These are phyloP conservation scores for Nematostella vectensis DNA, from an alignment of 92 coral and sea anemone genomes.

Conservation along the genomic window DNA sequence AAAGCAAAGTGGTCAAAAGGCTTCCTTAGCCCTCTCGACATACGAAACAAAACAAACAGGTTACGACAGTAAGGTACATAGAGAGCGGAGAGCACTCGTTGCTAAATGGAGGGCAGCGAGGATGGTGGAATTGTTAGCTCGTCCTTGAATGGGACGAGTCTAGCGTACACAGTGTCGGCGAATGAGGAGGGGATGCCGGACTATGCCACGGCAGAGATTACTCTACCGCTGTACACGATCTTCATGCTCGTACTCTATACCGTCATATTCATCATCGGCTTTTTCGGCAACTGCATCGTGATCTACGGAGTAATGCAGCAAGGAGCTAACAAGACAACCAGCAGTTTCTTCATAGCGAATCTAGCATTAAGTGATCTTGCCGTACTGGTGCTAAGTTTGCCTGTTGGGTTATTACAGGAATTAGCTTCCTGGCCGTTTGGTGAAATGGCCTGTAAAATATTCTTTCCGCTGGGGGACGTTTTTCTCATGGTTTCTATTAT, in stretches of 20 bases:
- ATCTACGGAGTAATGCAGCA: conserved; percentile 93
- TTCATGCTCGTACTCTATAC: conserved; percentile 78
- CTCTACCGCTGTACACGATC: conserved; percentile 55
- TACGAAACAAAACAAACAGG: no score
- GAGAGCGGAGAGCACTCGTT: no score
- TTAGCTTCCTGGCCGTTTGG: conserved; percentile 99
- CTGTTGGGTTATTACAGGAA: conserved; percentile 70
- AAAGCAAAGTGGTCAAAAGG: no score
- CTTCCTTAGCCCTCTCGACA: no score
- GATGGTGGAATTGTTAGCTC: conserved; percentile 15
- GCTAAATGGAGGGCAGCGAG: conserved; percentile 18
- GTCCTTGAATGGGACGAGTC: conserved; percentile 7
- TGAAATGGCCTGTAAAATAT: conserved; percentile 82
- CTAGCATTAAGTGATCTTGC: conserved; percentile 88
- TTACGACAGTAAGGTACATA: no score
- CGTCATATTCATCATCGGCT: conserved; percentile 77
- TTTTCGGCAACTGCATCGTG: conserved; percentile 93
- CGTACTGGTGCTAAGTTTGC: conserved; percentile 78
- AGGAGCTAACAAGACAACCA: conserved; percentile 68
- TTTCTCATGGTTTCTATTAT: conserved; percentile 78
- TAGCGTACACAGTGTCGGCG: background rate
- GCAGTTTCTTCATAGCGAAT: conserved; percentile 90
- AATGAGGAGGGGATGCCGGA: conserved; percentile 16
- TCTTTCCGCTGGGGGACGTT: conserved; percentile 93
- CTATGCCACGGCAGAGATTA: conserved; percentile 27